These are phyloP conservation scores for Opisthograptis luteolata DNA, from an alignment of 2,888 invertebrate species.

Conservation along the genomic window DNA sequence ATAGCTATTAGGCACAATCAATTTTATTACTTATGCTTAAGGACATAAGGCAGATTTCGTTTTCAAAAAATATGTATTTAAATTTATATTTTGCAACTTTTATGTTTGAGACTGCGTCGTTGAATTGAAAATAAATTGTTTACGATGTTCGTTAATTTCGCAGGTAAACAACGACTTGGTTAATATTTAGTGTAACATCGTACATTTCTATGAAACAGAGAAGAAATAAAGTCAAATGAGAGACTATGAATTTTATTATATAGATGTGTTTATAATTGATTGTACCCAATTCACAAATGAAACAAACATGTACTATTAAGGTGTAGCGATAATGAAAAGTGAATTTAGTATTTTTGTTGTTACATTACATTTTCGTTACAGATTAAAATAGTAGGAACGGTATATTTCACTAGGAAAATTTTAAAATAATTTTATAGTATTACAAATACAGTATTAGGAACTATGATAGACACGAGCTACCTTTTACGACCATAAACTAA, in stretches of 20 bases:
- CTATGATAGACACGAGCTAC: constrained; percentile 83
- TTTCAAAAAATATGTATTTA: too few relatives aligned
- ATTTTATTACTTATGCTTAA: constrained; percentile 11
- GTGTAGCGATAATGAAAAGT: constrained; percentile 50
- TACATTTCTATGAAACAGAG: too few relatives aligned
- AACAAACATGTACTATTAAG: constrained; percentile 50
- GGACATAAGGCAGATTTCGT: neutral
- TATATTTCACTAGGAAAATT: constrained; percentile 83
- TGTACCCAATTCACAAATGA: constrained; percentile 50
- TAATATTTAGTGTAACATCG: too few relatives aligned
- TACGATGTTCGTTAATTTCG: too few relatives aligned
- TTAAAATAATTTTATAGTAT: constrained; percentile 80
- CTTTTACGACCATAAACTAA: constrained; percentile 76
- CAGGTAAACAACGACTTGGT: too few relatives aligned
- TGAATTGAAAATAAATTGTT: too few relatives aligned
- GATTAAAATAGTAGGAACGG: constrained; percentile 83
- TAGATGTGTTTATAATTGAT: constrained; percentile 29
- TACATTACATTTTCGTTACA: constrained; percentile 71
- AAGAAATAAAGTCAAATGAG: too few relatives aligned
- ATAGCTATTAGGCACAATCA: constrained; percentile 36
- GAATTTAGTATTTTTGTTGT: constrained; percentile 53
- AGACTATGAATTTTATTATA: neutral
- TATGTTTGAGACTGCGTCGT: too few relatives aligned
- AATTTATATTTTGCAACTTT: too few relatives aligned
- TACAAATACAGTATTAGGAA: constrained; percentile 83